Evolutionary conservation across 2,888 invertebrate genomes (phyloP).

Genomic region (Diaprepes abbreviatus): DNA sequence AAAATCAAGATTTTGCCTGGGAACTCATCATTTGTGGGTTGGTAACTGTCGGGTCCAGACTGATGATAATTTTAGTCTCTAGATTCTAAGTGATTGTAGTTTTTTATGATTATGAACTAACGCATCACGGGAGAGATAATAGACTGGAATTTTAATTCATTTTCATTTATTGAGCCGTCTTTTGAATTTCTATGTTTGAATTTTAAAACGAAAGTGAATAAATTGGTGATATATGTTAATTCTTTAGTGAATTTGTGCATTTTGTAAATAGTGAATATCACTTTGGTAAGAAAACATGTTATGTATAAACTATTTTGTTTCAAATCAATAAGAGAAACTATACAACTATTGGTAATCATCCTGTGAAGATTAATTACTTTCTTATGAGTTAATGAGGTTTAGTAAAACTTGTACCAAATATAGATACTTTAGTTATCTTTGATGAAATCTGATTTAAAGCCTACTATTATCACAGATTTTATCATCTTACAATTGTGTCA

Average conservation of each 20-base stretch:
- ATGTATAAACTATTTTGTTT: too few relatives aligned
- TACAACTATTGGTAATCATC: too few relatives aligned
- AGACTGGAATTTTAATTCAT: constrained; percentile 31
- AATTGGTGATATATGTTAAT: neutral
- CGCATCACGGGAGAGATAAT: constrained; percentile 35
- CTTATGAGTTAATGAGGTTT: too few relatives aligned
- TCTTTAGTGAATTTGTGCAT: constrained; percentile 7
- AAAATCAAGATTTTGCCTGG: constrained; percentile 43
- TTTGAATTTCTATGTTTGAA: neutral
- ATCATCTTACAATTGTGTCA: too few relatives aligned
- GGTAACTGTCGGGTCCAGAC: constrained; percentile 37
- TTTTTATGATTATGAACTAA: constrained; percentile 21
- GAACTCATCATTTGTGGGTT: constrained; percentile 32
- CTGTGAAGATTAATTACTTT: too few relatives aligned
- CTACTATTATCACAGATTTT: too few relatives aligned
- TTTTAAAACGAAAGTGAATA: constrained; percentile 2
- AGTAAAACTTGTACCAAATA: too few relatives aligned
- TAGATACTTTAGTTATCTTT: too few relatives aligned
- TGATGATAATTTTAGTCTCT: constrained; percentile 35
- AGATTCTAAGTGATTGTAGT: constrained; percentile 29
- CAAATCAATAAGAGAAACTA: too few relatives aligned
- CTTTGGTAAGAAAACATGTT: constrained; percentile 2
- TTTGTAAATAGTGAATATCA: neutral
- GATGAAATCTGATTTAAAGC: too few relatives aligned
- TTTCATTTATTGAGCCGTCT: constrained; percentile 2